A percentile compares a stretch with the other conserved stretches of the same genome.
Evolutionary conservation across 2,113 vertebrate genomes (phyloP).

Genomic region (Condylura cristata): DNA sequence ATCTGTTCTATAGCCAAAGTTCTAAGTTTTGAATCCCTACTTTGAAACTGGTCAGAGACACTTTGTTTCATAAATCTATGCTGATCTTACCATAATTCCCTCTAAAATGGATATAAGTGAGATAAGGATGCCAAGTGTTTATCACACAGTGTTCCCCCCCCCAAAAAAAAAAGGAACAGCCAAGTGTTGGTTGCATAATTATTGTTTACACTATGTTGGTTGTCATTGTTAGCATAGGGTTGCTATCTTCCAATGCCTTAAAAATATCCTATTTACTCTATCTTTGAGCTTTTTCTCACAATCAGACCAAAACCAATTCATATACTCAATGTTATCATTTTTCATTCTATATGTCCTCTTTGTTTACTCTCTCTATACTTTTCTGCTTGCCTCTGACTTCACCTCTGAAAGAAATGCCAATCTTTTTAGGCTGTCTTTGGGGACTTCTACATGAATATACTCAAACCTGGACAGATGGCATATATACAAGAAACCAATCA

Average conservation of each 20-base stretch:
- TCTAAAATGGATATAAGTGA: not conserved
- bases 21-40: not conserved
- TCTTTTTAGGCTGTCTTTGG: not conserved
- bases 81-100: not conserved
- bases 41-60: not conserved
- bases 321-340: not conserved
- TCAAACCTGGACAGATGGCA: not conserved
- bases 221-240: not conserved
- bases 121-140: not conserved
- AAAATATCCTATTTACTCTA: not conserved
- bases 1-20: accelerated
- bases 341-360: not conserved
- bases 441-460: not conserved
- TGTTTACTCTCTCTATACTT: not conserved
- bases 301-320: not conserved
- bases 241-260: not conserved
- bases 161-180: not conserved
- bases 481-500: conserved; percentile 2
- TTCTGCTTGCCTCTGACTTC: not conserved
- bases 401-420: not conserved
- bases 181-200: not conserved
- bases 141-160: not conserved
- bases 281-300: not conserved
- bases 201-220: not conserved
- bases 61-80: not conserved